Conservation (phyloP, 2,113 vertebrate species). For the Axis porcinus region DNA sequence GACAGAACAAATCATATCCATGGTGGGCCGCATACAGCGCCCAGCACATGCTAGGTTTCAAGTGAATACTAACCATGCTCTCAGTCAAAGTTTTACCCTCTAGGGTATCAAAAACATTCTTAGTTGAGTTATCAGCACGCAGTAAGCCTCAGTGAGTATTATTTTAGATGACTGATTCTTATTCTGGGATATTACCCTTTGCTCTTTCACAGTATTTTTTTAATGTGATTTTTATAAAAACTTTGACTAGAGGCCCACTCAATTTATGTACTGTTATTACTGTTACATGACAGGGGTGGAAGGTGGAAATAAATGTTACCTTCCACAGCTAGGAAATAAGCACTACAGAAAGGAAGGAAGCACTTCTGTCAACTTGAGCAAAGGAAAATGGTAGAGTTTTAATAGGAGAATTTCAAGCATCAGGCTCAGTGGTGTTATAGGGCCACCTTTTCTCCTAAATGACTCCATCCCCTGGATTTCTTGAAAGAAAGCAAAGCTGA, state of each 20-base stretch:
- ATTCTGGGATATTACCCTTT: constrained; percentile 17
- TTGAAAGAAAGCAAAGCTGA: constrained; percentile 20
- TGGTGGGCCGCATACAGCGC: no score
- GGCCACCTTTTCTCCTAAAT: neutral
- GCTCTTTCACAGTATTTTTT: neutral
- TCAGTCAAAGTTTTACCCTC: neutral
- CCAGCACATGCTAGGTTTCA: neutral
- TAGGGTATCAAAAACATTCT: neutral
- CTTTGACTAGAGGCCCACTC: neutral
- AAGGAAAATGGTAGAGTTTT: neutral
- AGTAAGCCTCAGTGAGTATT: neutral
- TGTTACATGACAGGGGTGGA: neutral
- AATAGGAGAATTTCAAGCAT: neutral
- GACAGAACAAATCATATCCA: neutral
- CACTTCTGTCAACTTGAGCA: neutral
- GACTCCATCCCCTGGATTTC: neutral
- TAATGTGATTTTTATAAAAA: constrained; percentile 27
- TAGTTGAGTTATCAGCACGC: neutral
- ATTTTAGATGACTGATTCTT: neutral
- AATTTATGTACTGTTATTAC: neutral
- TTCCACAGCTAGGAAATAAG: neutral
- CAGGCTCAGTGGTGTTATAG: neutral
- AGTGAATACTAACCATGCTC: neutral
- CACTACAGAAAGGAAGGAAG: neutral
- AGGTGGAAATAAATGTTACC: neutral